Evolutionary conservation across 2,113 vertebrate species (phyloP), one percentile per base, ranked within the genome.

Genomic region (Saccopteryx leptura): DNA sequence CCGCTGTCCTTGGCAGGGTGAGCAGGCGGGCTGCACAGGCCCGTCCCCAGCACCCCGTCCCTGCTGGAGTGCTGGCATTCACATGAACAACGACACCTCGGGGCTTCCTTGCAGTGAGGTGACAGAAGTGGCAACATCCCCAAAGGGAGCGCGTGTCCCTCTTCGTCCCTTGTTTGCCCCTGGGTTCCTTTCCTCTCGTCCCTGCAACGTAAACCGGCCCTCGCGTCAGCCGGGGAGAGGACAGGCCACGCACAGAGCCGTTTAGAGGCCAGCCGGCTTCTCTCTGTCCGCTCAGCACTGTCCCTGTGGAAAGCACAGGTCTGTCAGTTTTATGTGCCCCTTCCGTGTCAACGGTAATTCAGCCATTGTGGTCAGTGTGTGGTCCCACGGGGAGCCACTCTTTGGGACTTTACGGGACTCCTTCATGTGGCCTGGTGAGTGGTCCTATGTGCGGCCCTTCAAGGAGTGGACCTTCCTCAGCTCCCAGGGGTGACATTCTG

Each of bases 311-410:
- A 65, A 28, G 63, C 26, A 26, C 71, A 12, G 17, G 71, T 23
- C 7, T 8, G 4, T 56, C 2, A 15, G 12, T 21, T 1, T 4
- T 5, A 0, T 0, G 3, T 10, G 78, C 7, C 61, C 68, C 54
- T 2, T 9, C 6, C 15, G 46, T 2, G n/a, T 8, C 0, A 4
- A 48, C 0, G 8, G 50, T 17, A 9, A 19, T 7, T 39, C 1
- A 28, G 9, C 9, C 48, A 21, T 10, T 11, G 2, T 1, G 23
- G n/a, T 48, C 21, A 56, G 11, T 0, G 24, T 39, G 23, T 3
- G 10, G 61, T 0, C 26, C 14, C 33, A 4, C 4, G 15, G 26
- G 63, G 2, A 31, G 15, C 7, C 1, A 10, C 46, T 19, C 39
- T n/a, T 9, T 75, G 83, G 54, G n/a, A 71, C 0, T 13, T 19